Evolutionary conservation across 2,113 vertebrate species (phyloP).

Genomic region (Parotia lawesii): DNA sequence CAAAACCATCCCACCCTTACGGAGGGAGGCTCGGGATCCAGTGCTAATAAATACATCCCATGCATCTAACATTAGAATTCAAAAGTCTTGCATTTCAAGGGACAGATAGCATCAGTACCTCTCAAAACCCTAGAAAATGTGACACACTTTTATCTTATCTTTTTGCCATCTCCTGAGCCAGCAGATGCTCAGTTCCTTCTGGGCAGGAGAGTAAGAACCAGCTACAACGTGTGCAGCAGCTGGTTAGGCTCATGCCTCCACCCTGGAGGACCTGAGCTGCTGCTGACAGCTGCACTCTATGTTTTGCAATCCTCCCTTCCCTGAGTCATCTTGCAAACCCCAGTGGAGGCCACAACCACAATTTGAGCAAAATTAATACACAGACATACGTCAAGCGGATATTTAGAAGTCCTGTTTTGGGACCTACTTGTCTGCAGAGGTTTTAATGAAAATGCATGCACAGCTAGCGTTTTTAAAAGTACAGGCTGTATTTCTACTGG

Average conservation of each 20-base stretch:
- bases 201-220: not conserved
- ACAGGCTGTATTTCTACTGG: not conserved
- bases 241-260: not conserved
- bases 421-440: not conserved
- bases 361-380: not conserved
- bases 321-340: conserved; percentile 1
- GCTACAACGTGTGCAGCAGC: not conserved
- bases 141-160: not conserved
- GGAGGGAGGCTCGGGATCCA: not conserved
- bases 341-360: not conserved
- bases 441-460: not conserved
- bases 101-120: not conserved
- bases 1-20: not conserved
- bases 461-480: not conserved
- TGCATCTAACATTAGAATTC: not conserved
- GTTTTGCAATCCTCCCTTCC: not conserved
- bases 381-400: not conserved
- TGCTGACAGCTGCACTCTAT: not conserved
- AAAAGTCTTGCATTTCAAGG: not conserved
- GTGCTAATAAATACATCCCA: not conserved
- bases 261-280: not conserved
- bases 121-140: not conserved
- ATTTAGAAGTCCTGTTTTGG: not conserved
- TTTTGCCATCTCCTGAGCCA: not conserved
- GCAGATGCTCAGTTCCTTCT: not conserved